Evolutionary conservation across 2,113 vertebrate genomes (phyloP), one percentile per base, ranked within the genome.

Genomic region (Daubentonia madagascariensis): DNA sequence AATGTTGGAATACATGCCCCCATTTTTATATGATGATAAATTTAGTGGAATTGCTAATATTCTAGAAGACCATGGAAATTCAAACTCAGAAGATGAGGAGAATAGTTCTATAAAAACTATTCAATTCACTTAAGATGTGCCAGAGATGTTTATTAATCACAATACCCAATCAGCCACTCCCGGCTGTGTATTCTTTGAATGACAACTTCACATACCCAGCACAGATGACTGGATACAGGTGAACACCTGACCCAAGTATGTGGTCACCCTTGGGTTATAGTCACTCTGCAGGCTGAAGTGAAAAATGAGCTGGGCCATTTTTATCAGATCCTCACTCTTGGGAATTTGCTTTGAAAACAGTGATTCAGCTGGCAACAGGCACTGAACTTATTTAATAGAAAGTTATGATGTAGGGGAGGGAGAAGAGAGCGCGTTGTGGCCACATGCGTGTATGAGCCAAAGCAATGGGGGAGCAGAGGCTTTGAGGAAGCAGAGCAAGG

Each of bases 51-150:
- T 81, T 45, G 6, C 61, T 92, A 89, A 28, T 92, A 92, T 81
- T 88, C 37, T 48, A 45, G 23, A 86, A 94, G 59, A 96, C 16
- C 80, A 68, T 48, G 37, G 50, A 92, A 96, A 89, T 76, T 85
- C 48, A 89, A 59, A 76, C 28, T 89, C 50, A 92, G 50, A 83
- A 90, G 90, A 61, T n/a, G 48, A 57, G 37, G 59, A 43, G 57
- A 95, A 52, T 8, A 22, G 37, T 88, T 83, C 50, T 85, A 45
- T 52, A 30, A 85, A 94, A 68, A 83, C 12, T 40, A 57, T 61
- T 78, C 48, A 70, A 28, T 84, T 94, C 63, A 73, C 16, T 73
- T 94, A 68, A 61, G 78, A 75, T 50, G 37, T 50, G 17, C 72
- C 63, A 85, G 70, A 79, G 57, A 67, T 48, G 6, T 75, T 87